phyloP scores from a whole-genome alignment of 2,797 vertebrate species.

The Pangasius mekongensis region DNA sequence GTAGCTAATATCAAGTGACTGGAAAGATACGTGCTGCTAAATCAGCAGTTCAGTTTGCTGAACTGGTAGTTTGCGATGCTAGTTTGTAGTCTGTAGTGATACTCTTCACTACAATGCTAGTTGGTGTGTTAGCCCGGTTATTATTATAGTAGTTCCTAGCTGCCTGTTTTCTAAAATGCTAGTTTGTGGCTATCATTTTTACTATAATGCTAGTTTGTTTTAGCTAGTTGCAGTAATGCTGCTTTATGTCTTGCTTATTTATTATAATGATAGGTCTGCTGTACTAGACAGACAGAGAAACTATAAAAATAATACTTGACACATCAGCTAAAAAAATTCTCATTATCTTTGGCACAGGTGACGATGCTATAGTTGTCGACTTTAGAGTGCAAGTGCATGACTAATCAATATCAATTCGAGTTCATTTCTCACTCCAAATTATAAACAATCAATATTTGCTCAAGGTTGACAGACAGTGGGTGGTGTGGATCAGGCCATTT shows the following conservation, averaged over 20 bases:
- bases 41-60: neutral
- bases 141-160: neutral
- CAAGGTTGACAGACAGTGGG: conserved; percentile 60
- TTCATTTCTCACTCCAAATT: conserved; percentile 48
- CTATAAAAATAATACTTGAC: neutral
- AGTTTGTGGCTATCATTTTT: neutral
- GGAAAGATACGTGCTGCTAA: neutral
- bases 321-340: conserved; percentile 1
- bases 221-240: neutral
- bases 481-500: conserved; percentile 55
- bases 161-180: neutral
- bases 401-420: conserved; percentile 25
- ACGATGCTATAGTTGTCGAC: neutral
- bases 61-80: neutral
- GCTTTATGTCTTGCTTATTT: neutral
- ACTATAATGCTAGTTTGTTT: neutral
- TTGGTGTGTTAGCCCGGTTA: neutral
- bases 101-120: neutral
- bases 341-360: conserved; percentile 1
- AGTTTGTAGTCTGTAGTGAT: neutral
- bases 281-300: neutral
- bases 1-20: neutral
- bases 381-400: conserved; percentile 9
- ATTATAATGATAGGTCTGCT: no score
- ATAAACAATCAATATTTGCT: conserved; percentile 70